A percentile compares a stretch with the other conserved stretches of the same genome.
Conservation (phyloP, 2,113 vertebrate species). For the Trinectes maculatus region DNA sequence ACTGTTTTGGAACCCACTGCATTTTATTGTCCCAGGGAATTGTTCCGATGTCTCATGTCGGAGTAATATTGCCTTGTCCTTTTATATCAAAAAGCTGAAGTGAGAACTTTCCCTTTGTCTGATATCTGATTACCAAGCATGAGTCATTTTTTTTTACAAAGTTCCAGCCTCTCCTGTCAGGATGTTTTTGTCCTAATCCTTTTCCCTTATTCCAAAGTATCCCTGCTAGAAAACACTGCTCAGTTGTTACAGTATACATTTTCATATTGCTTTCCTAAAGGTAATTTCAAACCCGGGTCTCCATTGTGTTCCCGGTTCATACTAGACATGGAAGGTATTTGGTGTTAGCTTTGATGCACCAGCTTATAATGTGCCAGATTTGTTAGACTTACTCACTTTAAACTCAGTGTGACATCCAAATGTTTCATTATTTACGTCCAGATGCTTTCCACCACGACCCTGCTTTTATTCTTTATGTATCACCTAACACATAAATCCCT, state of each 20-base stretch:
- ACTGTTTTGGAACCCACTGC: slow-evolving; percentile 58
- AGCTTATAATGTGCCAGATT: slow-evolving; percentile 46
- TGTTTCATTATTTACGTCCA: slow-evolving; percentile 64
- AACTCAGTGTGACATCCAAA: slow-evolving; percentile 55
- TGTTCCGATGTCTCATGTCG: slow-evolving; percentile 59
- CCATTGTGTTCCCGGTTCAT: slow-evolving; percentile 66
- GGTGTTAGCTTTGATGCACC: slow-evolving; percentile 64
- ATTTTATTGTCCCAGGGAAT: slow-evolving; percentile 68
- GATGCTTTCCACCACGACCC: slow-evolving; percentile 49
- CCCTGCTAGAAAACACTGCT: slow-evolving; percentile 61
- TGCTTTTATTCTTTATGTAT: slow-evolving; percentile 55
- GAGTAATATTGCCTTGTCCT: slow-evolving; percentile 62
- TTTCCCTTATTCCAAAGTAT: slow-evolving; percentile 58
- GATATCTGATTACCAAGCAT: slow-evolving; percentile 69
- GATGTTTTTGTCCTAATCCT: slow-evolving; percentile 69
- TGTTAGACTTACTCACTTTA: slow-evolving; percentile 39
- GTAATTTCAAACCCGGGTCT: slow-evolving; percentile 58
- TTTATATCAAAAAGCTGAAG: slow-evolving; percentile 66
- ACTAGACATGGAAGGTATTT: slow-evolving; percentile 57
- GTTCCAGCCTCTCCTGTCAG: slow-evolving; percentile 60
- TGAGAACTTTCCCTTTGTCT: slow-evolving; percentile 71
- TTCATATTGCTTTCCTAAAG: slow-evolving; percentile 67
- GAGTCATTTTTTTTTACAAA: slow-evolving; percentile 67
- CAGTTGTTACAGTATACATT: slow-evolving; percentile 67
- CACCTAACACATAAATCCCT: slow-evolving; percentile 56